Conservation (phyloP, 2,113 vertebrate genomes). For the Cryptomyrus ogoouensis region DNA sequence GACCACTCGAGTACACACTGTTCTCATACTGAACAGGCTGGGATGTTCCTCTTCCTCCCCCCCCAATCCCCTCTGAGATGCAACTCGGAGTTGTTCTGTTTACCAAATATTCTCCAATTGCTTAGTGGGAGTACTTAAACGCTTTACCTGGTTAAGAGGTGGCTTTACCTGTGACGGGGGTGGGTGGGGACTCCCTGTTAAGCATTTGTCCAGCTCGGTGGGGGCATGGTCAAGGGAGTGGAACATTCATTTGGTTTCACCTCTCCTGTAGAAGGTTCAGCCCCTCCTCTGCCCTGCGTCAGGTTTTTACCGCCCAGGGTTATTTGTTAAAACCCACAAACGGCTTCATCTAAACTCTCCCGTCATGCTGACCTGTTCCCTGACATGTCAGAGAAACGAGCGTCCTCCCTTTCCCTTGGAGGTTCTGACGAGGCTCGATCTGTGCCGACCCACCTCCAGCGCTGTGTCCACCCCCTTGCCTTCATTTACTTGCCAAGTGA, state of each 20-base stretch:
- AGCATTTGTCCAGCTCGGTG: neutral
- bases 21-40: constrained; percentile 3
- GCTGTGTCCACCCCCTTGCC: neutral
- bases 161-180: neutral
- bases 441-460: neutral
- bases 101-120: neutral
- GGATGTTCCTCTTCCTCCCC: neutral
- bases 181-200: neutral
- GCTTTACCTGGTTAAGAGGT: constrained; percentile 16
- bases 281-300: neutral
- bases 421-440: neutral
- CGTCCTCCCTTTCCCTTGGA: neutral
- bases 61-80: neutral
- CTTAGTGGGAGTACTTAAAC: neutral
- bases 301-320: neutral
- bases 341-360: neutral
- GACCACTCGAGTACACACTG: constrained; percentile 5
- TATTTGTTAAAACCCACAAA: neutral
- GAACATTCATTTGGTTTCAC: neutral
- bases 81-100: neutral
- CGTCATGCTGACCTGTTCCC: neutral
- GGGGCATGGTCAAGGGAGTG: neutral
- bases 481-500: constrained; percentile 8
- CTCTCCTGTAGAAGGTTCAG: neutral
- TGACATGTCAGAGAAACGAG: constrained; percentile 9